A percentile compares a stretch with the other conserved stretches of the same genome.
Evolutionary conservation across 2,797 vertebrate species (phyloP).

Genomic region (Synaphobranchus kaupii): DNA sequence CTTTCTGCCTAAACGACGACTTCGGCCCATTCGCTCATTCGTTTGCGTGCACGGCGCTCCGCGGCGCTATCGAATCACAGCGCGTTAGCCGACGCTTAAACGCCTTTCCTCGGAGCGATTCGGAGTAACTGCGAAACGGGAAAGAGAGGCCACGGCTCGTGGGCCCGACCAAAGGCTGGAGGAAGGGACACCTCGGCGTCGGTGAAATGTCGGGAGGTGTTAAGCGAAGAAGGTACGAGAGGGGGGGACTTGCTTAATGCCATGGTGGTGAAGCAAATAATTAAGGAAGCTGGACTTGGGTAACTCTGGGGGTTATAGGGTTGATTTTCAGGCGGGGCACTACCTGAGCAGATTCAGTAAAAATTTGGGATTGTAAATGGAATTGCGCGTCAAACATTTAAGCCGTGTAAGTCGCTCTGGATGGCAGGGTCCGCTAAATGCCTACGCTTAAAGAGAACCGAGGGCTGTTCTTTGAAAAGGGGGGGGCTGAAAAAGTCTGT

Average conservation of each 20-base stretch:
- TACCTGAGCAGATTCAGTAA: background rate
- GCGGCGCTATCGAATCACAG: constrained; percentile 44
- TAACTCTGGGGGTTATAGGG: background rate
- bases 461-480: no score
- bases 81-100: constrained; percentile 51
- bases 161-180: constrained; percentile 42
- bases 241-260: background rate
- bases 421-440: no score
- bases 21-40: constrained; percentile 37
- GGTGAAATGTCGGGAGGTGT: constrained; percentile 41
- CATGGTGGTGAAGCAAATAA: background rate
- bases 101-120: constrained; percentile 50
- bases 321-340: background rate
- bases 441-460: no score
- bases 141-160: constrained; percentile 25
- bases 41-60: constrained; percentile 38
- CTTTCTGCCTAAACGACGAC: constrained; percentile 43
- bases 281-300: background rate
- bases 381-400: background rate
- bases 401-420: background rate
- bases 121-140: constrained; percentile 44
- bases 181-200: constrained; percentile 47
- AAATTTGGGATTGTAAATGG: background rate
- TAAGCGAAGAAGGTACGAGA: constrained; percentile 35
- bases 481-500: background rate